Evolutionary conservation across 2,113 vertebrate genomes (phyloP).

Genomic region (Chamaea fasciata): DNA sequence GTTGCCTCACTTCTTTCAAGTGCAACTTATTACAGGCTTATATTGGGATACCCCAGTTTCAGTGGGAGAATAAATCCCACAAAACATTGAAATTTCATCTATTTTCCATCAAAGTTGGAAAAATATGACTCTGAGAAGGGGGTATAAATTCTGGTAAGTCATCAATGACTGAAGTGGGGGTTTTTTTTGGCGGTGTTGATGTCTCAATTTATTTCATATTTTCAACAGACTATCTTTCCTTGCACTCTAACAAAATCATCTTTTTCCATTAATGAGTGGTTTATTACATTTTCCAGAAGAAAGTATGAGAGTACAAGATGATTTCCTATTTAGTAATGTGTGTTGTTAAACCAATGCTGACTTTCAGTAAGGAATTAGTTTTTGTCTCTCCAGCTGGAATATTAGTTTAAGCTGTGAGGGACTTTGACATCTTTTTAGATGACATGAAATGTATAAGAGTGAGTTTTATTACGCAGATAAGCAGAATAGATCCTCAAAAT

Average conservation of each 20-base stretch:
- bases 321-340: background rate
- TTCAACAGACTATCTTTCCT: background rate
- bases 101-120: background rate
- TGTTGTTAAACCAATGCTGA: background rate
- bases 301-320: background rate
- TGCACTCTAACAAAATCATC: background rate
- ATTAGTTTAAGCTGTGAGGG: background rate
- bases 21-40: accelerated
- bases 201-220: background rate
- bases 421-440: background rate
- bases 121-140: background rate
- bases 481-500: background rate
- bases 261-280: background rate
- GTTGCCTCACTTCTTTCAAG: background rate
- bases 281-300: background rate
- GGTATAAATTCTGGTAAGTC: background rate
- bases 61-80: background rate
- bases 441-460: background rate
- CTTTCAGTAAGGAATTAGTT: background rate
- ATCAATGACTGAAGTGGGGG: background rate
- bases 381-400: background rate
- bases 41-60: background rate
- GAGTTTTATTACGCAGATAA: background rate
- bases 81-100: background rate
- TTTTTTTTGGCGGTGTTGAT: background rate